phyloP scores from a whole-genome alignment of 2,113 vertebrate genomes.

The Cebus imitator region DNA sequence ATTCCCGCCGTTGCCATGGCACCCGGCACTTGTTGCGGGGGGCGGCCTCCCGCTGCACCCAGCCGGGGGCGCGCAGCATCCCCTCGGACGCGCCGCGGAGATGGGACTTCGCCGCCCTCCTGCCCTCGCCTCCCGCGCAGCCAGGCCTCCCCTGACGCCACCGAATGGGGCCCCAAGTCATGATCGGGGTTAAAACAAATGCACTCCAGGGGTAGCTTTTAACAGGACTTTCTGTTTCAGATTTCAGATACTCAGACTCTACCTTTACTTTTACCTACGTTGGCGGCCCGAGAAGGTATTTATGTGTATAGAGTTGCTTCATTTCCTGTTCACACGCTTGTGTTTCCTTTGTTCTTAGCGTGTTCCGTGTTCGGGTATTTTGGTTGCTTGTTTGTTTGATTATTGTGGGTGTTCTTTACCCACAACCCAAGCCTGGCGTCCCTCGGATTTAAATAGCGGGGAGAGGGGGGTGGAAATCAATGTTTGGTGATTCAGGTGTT shows the following conservation, averaged over 20 bases:
- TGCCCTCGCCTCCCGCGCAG: not conserved
- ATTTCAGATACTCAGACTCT: constrained; percentile 93
- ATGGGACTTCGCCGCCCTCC: not conserved
- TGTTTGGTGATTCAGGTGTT: not conserved
- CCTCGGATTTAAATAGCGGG: not conserved
- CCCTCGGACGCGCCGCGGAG: not conserved
- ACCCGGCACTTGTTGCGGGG: constrained; percentile 91
- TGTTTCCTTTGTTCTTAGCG: constrained; percentile 72
- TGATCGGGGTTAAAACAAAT: not conserved
- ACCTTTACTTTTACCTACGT: constrained; percentile 93
- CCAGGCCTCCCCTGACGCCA: not conserved
- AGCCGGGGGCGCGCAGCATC: constrained; percentile 16
- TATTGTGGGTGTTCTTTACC: not conserved
- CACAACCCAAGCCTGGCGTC: not conserved
- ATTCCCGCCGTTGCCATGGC: constrained; percentile 89
- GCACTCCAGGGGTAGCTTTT: not conserved
- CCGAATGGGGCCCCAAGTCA: not conserved
- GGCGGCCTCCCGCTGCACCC: constrained; percentile 35
- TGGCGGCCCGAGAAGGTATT: constrained; percentile 93
- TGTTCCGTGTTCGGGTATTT: constrained; percentile 37
- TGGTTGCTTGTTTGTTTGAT: not conserved
- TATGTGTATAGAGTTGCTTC: constrained; percentile 59
- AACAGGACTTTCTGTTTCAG: constrained; percentile 84
- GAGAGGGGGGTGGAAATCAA: not conserved
- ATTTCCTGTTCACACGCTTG: constrained; percentile 71